Conservation (phyloP, 1,140 invertebrate genomes). For the Doryteuthis pealeii region DNA sequence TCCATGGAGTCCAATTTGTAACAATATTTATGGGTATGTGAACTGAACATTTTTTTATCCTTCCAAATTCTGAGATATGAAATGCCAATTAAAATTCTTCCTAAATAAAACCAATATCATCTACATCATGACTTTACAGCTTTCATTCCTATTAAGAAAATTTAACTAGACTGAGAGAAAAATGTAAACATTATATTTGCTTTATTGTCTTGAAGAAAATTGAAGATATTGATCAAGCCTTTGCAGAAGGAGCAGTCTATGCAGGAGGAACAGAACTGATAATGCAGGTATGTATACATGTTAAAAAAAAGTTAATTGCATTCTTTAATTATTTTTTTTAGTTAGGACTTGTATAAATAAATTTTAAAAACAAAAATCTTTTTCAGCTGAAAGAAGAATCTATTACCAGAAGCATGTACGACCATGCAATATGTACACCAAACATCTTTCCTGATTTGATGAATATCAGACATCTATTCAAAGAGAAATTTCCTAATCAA, state of each 20-base stretch:
- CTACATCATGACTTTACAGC: background rate
- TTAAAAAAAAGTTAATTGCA: background rate
- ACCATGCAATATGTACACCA: slow-evolving; percentile 33
- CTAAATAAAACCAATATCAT: background rate
- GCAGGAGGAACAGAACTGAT: slow-evolving; percentile 30
- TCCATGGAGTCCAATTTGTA: background rate
- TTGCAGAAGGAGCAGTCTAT: slow-evolving; percentile 23
- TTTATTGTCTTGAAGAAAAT: too few species aligned
- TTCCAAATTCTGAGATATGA: background rate
- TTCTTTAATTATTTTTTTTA: background rate
- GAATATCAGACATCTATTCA: slow-evolving; percentile 27
- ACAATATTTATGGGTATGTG: background rate
- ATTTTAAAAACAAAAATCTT: background rate
- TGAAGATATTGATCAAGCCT: slow-evolving; percentile 21
- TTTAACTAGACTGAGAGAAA: background rate
- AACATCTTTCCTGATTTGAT: slow-evolving; percentile 31
- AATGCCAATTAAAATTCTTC: too few species aligned
- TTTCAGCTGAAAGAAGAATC: slow-evolving; percentile 30
- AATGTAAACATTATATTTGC: background rate
- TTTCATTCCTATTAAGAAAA: background rate
- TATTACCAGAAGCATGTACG: slow-evolving; percentile 30
- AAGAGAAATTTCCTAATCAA: slow-evolving; percentile 37
- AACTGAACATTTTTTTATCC: background rate
- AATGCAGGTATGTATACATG: slow-evolving; percentile 21
- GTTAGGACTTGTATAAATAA: background rate